Base-by-base conservation (phyloP, 2,797 vertebrate species). In the Gephyroberyx darwinii region DNA sequence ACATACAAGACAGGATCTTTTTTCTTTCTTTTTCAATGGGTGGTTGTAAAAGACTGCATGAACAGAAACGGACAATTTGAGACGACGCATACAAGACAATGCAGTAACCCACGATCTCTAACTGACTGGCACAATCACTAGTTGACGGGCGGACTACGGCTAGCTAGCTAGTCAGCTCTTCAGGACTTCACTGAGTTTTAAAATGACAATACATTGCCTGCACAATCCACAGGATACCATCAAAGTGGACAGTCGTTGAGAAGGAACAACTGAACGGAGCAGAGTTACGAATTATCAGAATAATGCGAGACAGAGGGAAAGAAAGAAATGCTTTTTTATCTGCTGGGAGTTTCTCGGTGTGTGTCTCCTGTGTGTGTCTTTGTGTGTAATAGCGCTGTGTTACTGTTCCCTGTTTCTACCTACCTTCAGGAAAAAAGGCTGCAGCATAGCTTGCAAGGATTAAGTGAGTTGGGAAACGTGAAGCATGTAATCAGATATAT, bases 41-140 rank as follows among this genome's bases (percentile, higher is more conserved):
- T 88, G 79, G 86, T 90, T 89, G 78, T 80, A 86, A 92, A 92
- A 89, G 83, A 90, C 82, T 86, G 85, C 85, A 77, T 84, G 65
- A 72, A 76, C 66, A 74, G 50, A 85, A 85, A 89, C 69, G 69
- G 74, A 81, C 72, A 80, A 26, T 65, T 75, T 64, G 45, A 86
- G 75, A 90, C 84, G 26, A 88, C 39, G 66, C 65, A 57, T 80
- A 92, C 76, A 71, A 85, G 79, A 90, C 81, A 74, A 88, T 63
- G 82, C 85, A 77, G 86, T 53, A 82, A 91, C 77, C 82, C 83
- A 91, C 86, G 63, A 89, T 87, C 82, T 86, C 84, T 86, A 86
- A 84, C 60, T 69, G 81, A 88, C 74, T 87, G 88, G 85, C 87
- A 90, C 89, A 35, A 88, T 77, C 83, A 85, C 88, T 88, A 89